Percentiles rank a stretch among this genome's conserved stretches.
Evolutionary conservation across 2,797 vertebrate genomes (phyloP).

Genomic region (Glyptemys insculpta): DNA sequence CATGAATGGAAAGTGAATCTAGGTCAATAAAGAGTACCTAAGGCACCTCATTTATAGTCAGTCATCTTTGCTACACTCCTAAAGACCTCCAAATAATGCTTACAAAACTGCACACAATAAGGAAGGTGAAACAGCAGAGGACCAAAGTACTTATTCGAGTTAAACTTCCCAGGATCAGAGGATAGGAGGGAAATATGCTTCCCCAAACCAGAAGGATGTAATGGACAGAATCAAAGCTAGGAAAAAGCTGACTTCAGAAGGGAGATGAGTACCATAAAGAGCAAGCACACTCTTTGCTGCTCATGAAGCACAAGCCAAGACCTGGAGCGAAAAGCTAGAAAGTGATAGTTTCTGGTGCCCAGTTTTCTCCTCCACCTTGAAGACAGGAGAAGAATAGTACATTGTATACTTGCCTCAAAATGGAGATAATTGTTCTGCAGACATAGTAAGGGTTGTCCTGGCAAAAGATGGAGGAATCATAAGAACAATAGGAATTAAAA

Average conservation of each 20-base stretch:
- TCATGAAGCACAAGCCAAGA: constrained; percentile 39
- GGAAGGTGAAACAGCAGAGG: constrained; percentile 64
- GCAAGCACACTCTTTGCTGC: constrained; percentile 14
- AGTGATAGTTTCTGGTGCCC: constrained; percentile 29
- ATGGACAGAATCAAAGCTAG: constrained; percentile 15
- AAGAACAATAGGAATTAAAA: not conserved
- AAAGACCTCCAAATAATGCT: constrained; percentile 73
- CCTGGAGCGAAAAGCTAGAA: constrained; percentile 39
- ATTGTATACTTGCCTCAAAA: constrained; percentile 15
- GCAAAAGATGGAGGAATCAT: not conserved
- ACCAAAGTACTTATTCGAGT: constrained; percentile 46
- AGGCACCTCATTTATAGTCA: constrained; percentile 80
- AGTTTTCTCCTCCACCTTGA: constrained; percentile 32
- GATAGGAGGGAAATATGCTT: constrained; percentile 29
- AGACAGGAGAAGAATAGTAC: not conserved
- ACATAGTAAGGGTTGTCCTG: constrained; percentile 33
- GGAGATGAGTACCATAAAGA: not conserved
- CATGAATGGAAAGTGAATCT: constrained; percentile 72
- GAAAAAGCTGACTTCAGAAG: constrained; percentile 22
- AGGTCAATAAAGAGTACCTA: constrained; percentile 83
- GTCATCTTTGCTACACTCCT: constrained; percentile 81
- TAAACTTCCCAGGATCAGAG: constrained; percentile 32
- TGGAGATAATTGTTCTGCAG: not conserved
- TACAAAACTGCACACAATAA: constrained; percentile 55
- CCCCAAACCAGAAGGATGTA: not conserved